phyloP scores from a whole-genome alignment of 2,797 vertebrate genomes.

The Falco cherrug region DNA sequence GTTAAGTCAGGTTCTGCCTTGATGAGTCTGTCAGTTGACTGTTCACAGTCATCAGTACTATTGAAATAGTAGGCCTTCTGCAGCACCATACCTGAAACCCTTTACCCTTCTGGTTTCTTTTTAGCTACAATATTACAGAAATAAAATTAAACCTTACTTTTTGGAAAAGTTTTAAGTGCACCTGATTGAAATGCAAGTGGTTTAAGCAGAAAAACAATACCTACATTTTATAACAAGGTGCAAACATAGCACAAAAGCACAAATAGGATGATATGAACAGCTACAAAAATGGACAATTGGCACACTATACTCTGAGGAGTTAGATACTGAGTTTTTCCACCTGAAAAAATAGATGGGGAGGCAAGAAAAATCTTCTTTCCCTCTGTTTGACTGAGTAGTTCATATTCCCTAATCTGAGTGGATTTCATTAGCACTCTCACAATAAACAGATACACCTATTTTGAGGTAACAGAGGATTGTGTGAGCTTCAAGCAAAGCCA shows the following conservation, averaged over 20 bases:
- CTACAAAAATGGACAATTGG: neutral
- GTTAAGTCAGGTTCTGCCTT: neutral
- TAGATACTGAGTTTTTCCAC: neutral
- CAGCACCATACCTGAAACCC: neutral
- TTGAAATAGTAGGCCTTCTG: neutral
- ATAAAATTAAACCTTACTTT: neutral
- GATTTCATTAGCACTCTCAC: neutral
- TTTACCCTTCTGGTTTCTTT: neutral
- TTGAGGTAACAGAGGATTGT: neutral
- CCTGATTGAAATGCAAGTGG: neutral
- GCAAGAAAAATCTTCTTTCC: neutral
- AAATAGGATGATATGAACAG: neutral
- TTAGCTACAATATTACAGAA: neutral
- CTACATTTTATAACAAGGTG: neutral
- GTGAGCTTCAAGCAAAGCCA: neutral
- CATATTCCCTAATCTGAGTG: neutral
- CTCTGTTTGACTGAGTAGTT: neutral
- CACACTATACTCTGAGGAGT: neutral
- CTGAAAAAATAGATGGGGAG: neutral
- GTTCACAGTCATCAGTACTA: neutral
- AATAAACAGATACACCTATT: neutral
- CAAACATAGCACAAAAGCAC: neutral
- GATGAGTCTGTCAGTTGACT: neutral
- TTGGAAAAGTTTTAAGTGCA: too few species aligned
- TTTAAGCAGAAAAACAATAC: neutral